phyloP scores from a whole-genome alignment of 2,888 invertebrate genomes.

The Aethes cnicana region DNA sequence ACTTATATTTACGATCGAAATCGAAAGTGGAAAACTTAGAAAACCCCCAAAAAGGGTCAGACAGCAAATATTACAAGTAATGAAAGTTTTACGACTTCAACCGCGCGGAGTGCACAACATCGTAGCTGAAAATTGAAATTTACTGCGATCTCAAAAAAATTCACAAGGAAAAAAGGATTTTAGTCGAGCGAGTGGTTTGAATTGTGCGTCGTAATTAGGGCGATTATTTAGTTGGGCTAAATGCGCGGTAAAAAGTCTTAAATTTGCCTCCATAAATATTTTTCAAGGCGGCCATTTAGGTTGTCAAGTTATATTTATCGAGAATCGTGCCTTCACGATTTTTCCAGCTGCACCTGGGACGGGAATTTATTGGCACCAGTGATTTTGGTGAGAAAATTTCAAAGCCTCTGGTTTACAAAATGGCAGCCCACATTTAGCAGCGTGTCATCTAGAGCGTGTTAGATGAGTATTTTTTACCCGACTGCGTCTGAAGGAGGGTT shows the following conservation, averaged over 20 bases:
- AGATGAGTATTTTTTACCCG: no score
- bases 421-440: no score
- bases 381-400: not conserved
- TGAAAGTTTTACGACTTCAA: not conserved
- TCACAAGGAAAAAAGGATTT: slow-evolving; percentile 38
- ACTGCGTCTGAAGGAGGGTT: no score
- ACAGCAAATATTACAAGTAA: not conserved
- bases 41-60: no score
- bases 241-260: slow-evolving; percentile 42
- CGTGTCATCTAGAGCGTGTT: no score
- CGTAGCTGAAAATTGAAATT: slow-evolving; percentile 7
- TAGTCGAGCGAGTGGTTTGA: slow-evolving; percentile 43
- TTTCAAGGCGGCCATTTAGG: slow-evolving; percentile 34
- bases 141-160: slow-evolving; percentile 4
- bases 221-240: slow-evolving; percentile 45
- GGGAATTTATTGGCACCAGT: slow-evolving; percentile 1
- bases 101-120: slow-evolving; percentile 9
- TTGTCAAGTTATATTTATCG: slow-evolving; percentile 28
- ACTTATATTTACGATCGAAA: no score
- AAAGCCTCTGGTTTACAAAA: no score
- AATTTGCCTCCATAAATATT: slow-evolving; percentile 46
- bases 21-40: no score
- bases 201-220: slow-evolving; percentile 53
- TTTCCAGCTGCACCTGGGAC: slow-evolving; percentile 8
- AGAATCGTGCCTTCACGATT: slow-evolving; percentile 15